Conservation (phyloP, 2,888 invertebrate genomes). For the Periphyllus acericola region DNA sequence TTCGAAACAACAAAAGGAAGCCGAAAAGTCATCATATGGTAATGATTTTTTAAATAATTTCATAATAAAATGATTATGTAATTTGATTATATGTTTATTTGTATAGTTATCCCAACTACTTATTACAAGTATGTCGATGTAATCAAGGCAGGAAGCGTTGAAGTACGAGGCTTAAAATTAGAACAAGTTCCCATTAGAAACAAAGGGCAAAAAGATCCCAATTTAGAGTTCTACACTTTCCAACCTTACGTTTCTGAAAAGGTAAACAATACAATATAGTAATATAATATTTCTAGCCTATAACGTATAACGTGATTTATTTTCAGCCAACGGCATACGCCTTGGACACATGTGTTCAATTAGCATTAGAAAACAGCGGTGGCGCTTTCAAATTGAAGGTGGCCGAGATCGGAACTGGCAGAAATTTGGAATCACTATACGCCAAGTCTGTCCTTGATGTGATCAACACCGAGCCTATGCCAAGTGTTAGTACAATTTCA, state of each 20-base stretch:
- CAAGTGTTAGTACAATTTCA: slow-evolving; percentile 13
- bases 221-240: slow-evolving; percentile 85
- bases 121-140: slow-evolving; percentile 60
- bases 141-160: slow-evolving; percentile 46
- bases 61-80: not conserved
- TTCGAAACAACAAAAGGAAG: not conserved
- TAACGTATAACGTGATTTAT: not conserved
- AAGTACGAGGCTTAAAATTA: slow-evolving; percentile 58
- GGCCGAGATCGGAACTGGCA: slow-evolving; percentile 59
- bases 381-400: slow-evolving; percentile 61
- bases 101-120: slow-evolving; percentile 38
- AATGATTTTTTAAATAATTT: not conserved
- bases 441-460: slow-evolving; percentile 57
- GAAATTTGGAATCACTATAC: slow-evolving; percentile 50
- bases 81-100: not conserved
- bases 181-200: slow-evolving; percentile 30
- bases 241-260: slow-evolving; percentile 75
- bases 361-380: slow-evolving; percentile 62
- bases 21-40: slow-evolving; percentile 14
- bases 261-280: slow-evolving; percentile 59
- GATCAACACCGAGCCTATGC: slow-evolving; percentile 41
- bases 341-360: slow-evolving; percentile 59
- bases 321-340: slow-evolving; percentile 52
- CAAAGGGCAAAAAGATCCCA: slow-evolving; percentile 70
- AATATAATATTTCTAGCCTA: not conserved